Evolutionary conservation across 2,113 vertebrate species (phyloP), one percentile per base, ranked within the genome.

Genomic region (Lycocorax pyrrhopterus): DNA sequence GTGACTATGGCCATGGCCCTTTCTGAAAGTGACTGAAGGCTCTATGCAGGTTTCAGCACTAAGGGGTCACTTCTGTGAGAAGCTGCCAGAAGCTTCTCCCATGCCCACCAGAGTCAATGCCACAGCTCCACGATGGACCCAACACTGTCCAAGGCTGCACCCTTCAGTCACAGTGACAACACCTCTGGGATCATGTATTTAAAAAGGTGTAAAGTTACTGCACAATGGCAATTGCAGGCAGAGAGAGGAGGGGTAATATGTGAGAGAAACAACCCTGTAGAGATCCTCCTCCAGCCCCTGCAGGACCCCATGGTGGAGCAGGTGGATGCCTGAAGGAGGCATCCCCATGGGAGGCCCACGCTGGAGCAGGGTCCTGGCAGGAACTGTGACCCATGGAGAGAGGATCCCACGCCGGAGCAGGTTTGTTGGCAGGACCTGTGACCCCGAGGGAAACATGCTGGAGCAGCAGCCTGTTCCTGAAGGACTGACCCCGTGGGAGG

Each of bases 221-320:
- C 47, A 35, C 17, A 26, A 27, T 3, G 8, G 10, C 12, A 55
- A 13, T 5, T 49, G 21, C 2, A 7, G 41, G 14, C n/a, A 68
- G n/a, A 83, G n/a, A 41, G 25, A 43, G 14, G 25, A 60, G 20
- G 15, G 26, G 30, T 1, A 16, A 16, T 5, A 3, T 17, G 9
- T 13, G n/a, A 46, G 27, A 58, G 33, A 62, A 16, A 62, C 4
- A 49, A 12, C 8, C 15, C n/a, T 32, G 6, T 0, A 35, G 55
- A 53, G 20, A 68, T 25, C 26, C 25, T 7, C 25, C 53, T 74
- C 33, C 12, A 66, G 35, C 14, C 30, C 35, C 44, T 68, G 39
- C 29, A 68, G 69, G 20, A 59, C 8, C 10, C 33, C 16, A 12
- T 0, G 0, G 5, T 19, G 52, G 7, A 71, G 7, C 43, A 73